These are phyloP conservation scores for Palythoa caribaeorum DNA, from an alignment of 92 coral and sea anemone genomes.

Conservation along the genomic window DNA sequence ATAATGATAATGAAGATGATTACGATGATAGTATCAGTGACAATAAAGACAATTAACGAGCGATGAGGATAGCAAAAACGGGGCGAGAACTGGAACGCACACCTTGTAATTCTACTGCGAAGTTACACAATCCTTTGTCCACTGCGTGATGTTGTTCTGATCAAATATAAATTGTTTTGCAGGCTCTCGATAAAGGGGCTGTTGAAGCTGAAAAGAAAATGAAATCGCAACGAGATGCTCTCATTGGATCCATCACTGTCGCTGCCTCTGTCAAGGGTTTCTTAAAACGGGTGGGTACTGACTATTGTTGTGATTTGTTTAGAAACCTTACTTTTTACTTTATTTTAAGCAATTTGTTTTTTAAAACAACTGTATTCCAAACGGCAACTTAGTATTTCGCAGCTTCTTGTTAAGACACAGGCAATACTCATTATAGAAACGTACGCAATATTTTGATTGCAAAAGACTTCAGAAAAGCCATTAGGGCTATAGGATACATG, in stretches of 20 bases:
- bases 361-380: background rate
- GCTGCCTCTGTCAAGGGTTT: conserved; percentile 85
- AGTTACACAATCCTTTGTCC: background rate
- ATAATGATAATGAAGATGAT: too few species aligned
- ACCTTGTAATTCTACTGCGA: too few species aligned
- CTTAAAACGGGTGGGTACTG: conserved; percentile 68
- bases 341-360: background rate
- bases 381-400: too few species aligned
- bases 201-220: conserved; percentile 61
- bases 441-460: too few species aligned
- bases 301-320: background rate
- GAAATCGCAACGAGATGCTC: conserved; percentile 70
- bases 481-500: too few species aligned
- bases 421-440: too few species aligned
- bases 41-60: too few species aligned
- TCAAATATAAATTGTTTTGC: background rate
- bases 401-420: too few species aligned
- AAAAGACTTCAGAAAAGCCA: too few species aligned
- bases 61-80: too few species aligned
- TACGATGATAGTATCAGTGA: too few species aligned
- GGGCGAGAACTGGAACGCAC: background rate
- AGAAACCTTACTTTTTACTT: background rate
- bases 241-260: conserved; percentile 80
- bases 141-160: background rate
- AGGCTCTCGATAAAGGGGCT: conserved; percentile 63